Base-by-base conservation (phyloP, 2,888 invertebrate genomes). In the Cerceris ruficornis region DNA sequence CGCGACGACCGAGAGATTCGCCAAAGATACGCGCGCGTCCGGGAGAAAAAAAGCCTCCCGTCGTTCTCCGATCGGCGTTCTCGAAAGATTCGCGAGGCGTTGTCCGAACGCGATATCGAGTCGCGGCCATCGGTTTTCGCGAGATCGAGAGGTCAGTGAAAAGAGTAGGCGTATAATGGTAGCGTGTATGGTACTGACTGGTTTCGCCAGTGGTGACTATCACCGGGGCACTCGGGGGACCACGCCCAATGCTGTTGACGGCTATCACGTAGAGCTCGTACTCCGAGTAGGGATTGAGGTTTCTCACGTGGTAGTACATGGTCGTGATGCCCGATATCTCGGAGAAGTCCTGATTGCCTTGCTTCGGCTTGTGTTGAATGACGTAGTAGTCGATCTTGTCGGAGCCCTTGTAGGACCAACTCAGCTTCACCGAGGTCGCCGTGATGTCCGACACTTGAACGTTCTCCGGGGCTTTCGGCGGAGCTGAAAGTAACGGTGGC, bases 251-350 rank as follows among this genome's bases (percentile, higher is more conserved):
- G 92, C 96, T 96, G 94, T 98, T 99, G 68, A 98, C 98, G 39
- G 98, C 98, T 86, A 98, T 96, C 84, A 99, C 98, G 92, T 96
- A 97, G 94, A 99, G 97, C 93, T 98, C 98, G 93, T 99, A 99
- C 92, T 97, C 97, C 6, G 98, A 98, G 93, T 98, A 98, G 0
- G 99, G 98, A 81, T 97, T 97, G 77, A 98, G 94, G 86, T 96
- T 96, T 71, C 97, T 95, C 69, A 99, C 97, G 54, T 97, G 96
- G 93, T 98, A 98, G 93, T 97, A 98, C 94, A 97, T 97, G 59
- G 98, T 97, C 89, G 97, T 97, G 88, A 98, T 97, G 72, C 98
- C 98, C 76, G 97, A 97, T 90, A 98, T 98, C 93, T 98, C 98
- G 89, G 97, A 96, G 93, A 96, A 98, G 59, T 98, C 97, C 94